These are phyloP conservation scores for Salminus brasiliensis DNA, from an alignment of 2,113 vertebrate species.

Conservation along the genomic window DNA sequence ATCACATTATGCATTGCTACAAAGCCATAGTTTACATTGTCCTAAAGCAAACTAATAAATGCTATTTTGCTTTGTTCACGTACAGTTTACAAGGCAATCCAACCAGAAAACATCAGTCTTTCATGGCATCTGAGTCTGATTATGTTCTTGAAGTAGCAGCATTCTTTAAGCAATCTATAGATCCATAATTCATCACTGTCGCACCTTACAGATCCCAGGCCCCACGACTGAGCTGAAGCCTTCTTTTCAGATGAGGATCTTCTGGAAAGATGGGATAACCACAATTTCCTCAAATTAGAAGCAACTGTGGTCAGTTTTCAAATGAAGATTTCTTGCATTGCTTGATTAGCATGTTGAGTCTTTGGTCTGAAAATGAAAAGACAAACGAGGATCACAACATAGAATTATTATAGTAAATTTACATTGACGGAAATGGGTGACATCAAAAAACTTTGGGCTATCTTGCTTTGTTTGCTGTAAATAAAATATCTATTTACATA, in stretches of 20 bases:
- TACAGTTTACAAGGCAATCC: background rate
- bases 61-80: background rate
- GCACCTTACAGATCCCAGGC: background rate
- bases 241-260: background rate
- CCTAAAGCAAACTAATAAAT: background rate
- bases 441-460: too few relatives aligned
- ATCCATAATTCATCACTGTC: slow-evolving; percentile 7
- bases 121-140: background rate
- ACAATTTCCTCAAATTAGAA: background rate
- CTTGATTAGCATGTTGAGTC: background rate
- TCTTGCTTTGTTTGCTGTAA: too few relatives aligned
- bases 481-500: too few relatives aligned
- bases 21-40: background rate
- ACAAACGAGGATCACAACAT: background rate
- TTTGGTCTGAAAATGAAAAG: background rate
- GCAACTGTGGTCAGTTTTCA: background rate
- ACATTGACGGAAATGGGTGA: too few relatives aligned
- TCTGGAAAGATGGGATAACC: background rate
- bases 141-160: background rate
- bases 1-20: background rate
- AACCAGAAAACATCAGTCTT: background rate
- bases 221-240: background rate
- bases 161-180: background rate
- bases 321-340: background rate
- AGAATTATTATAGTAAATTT: too few relatives aligned